Base-by-base conservation (phyloP, 2,797 vertebrate genomes). In the Crenuchus spilurus region DNA sequence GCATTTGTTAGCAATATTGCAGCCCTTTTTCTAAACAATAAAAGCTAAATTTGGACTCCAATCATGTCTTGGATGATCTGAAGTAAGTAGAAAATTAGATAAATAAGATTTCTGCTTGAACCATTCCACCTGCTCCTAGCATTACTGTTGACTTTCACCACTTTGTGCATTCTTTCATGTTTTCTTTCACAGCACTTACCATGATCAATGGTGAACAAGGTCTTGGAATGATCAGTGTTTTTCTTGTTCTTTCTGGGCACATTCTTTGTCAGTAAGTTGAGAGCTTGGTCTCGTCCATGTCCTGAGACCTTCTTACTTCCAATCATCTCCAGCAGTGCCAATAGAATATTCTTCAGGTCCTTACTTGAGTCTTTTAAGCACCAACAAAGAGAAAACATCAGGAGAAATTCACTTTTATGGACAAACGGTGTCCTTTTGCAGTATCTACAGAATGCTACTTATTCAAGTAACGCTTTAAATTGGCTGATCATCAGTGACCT, bases 261-360 rank as follows among this genome's bases (percentile, higher is more conserved):
- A 2, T 98, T 99, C 86, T 91, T 99, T 81, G 90, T 94, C 78
- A 99, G 93, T 20, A 99, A 93, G 85, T 97, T 99, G 65, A 99
- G 90, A 0, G 96, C 96, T 84, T 94, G 94, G 82, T 99, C 98
- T 85, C 97, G 91, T 31, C 98, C 97, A 49, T 95, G 94, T 52
- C 96, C 96, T 13, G 97, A 98, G 1, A 99, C 95, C 13, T 93
- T 97, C 83, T 94, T 96, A 80, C 87, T 96, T 20, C 80, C 84
- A 77, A 96, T 85, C 97, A 98, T 99, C 80, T 99, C 95, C 74
- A 99, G 85, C 77, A 99, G 90, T 37, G 90, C 88, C 22, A 87
- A 82, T 0, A 96, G 95, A 85, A 99, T 96, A 63, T 89, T 90
- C 87, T 90, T 97, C 80, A 98, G 68, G 75, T 98, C 96, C 76